A percentile compares a stretch with the other conserved stretches of the same genome.
phyloP scores from a whole-genome alignment of 2,888 invertebrate species.

The Rhamphomyia laevipes region DNA sequence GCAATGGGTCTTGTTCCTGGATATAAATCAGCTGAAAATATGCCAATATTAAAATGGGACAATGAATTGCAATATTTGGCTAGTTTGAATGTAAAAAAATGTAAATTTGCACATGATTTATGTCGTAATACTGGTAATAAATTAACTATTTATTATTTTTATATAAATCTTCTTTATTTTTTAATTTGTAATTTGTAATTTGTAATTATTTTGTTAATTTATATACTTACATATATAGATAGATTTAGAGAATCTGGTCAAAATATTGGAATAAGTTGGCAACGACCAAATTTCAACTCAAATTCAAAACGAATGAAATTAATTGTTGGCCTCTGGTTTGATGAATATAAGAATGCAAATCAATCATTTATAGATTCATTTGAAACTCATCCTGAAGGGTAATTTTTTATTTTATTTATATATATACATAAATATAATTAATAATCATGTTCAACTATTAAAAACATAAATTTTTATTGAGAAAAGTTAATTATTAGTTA shows the following conservation, averaged over 20 bases:
- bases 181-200: too few species aligned
- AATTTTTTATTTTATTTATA: conserved; percentile 10
- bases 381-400: conserved; percentile 26
- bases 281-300: conserved; percentile 28
- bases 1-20: conserved; percentile 27
- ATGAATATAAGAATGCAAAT: conserved; percentile 29
- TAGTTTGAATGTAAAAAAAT: conserved; percentile 27
- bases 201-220: background rate
- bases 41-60: conserved; percentile 32
- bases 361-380: conserved; percentile 28
- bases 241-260: conserved; percentile 28
- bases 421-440: background rate
- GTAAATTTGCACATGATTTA: conserved; percentile 28
- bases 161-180: too few species aligned
- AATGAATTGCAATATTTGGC: conserved; percentile 29
- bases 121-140: conserved; percentile 28
- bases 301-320: conserved; percentile 31
- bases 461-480: too few species aligned
- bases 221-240: conserved; percentile 1
- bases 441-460: background rate
- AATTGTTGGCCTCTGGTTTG: conserved; percentile 30
- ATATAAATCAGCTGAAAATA: conserved; percentile 26
- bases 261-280: conserved; percentile 33
- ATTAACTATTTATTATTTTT: background rate
- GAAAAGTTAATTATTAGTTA: too few species aligned